phyloP scores from a whole-genome alignment of 1,140 invertebrate genomes.

The Metaphire vulgaris region DNA sequence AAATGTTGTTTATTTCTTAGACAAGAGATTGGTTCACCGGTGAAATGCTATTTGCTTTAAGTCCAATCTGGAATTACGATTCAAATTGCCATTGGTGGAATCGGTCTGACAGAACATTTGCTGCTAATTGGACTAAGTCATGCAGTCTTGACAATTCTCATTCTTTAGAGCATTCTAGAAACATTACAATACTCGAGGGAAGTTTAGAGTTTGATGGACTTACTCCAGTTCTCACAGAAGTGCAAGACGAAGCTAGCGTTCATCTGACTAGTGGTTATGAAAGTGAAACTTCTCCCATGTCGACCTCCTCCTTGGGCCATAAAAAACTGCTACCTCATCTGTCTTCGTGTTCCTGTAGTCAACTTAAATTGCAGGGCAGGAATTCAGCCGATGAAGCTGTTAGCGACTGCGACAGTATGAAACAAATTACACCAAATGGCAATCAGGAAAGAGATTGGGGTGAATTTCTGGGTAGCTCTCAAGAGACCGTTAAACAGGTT shows the following conservation, averaged over 20 bases:
- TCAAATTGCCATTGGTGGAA: background rate
- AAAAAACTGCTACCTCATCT: background rate
- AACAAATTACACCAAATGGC: background rate
- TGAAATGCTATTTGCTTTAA: background rate
- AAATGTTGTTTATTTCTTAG: background rate
- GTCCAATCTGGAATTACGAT: background rate
- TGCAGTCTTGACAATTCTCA: background rate
- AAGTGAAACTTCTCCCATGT: background rate
- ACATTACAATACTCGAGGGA: background rate
- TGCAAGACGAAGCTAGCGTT: background rate
- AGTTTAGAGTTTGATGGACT: background rate
- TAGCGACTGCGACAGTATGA: background rate
- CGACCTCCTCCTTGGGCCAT: background rate
- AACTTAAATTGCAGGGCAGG: background rate
- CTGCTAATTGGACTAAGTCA: background rate
- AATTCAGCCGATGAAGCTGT: background rate
- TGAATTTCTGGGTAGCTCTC: background rate
- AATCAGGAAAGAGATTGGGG: background rate
- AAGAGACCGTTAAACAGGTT: background rate
- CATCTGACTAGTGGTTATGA: background rate
- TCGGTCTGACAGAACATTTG: background rate
- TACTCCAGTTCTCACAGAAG: background rate
- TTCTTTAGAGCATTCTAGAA: background rate
- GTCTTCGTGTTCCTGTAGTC: background rate
- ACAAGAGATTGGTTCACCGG: background rate